Base-by-base conservation (phyloP, 2,797 vertebrate species). In the Parotocinclus haroldoi region DNA sequence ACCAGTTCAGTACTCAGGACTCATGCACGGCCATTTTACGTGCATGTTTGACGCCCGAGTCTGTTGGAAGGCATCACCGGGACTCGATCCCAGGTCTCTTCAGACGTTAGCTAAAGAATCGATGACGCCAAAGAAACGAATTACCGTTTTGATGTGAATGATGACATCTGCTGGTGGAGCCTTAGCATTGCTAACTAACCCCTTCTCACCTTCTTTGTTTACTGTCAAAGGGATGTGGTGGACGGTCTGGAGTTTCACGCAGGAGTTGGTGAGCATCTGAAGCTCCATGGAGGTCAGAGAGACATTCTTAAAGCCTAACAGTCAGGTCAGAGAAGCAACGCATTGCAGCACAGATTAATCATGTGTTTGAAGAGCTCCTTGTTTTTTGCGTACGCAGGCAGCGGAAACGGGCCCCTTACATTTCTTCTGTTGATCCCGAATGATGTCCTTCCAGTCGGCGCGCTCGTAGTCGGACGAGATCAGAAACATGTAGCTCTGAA, bases 391-490 rank as follows among this genome's bases (percentile, higher is more conserved):
- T 14, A 8, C n/a, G 7, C n/a, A 39, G 37, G 14, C 27, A 52
- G 49, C 19, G 11, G 7, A 14, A 4, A 36, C 14, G 13, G 40
- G 12, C 9, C 7, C 14, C 69, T 83, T 78, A 98, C 96, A 99
- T 81, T 98, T 99, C 84, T 98, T 99, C 84, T 99, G 96, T 84
- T 98, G 97, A 27, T 99, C 96, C 52, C 93, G 92, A 68, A 99
- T 93, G 51, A 90, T 86, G 73, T 99, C 97, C 72, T 91, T 92
- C 97, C 97, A 99, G 69, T 99, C 97, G 0, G 93, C 94, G 7
- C 96, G 92, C 76, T 99, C 97, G 0, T 98, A 99, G 84, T 99
- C 97, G 0, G 97, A 99, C 0, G 96, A 95, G 71, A 95, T 95
- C 72, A 99, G 90, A 82, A 99, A 95, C 0, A 90, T 91, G 86